These are phyloP conservation scores for Rhyacophila evoluta DNA, from an alignment of 2,888 invertebrate species.

Conservation along the genomic window DNA sequence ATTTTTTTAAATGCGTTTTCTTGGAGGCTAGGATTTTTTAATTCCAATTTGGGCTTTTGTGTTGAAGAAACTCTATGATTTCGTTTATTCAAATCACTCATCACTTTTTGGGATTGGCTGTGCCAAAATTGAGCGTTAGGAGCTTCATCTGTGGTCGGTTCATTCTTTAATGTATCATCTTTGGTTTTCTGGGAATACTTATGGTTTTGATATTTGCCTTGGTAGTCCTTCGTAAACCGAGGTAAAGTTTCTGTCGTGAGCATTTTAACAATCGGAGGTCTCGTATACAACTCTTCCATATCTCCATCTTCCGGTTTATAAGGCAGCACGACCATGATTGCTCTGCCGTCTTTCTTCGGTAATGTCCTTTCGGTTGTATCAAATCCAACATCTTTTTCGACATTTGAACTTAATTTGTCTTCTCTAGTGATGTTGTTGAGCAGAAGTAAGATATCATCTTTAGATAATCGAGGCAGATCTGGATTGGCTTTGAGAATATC, in stretches of 20 bases:
- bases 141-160: constrained; percentile 3
- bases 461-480: constrained; percentile 73
- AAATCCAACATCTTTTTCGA: neutral
- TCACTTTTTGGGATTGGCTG: constrained; percentile 36
- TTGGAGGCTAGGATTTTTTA: constrained; percentile 51
- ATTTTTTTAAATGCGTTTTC: constrained; percentile 54
- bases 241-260: constrained; percentile 57
- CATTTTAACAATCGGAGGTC: constrained; percentile 74
- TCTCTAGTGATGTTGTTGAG: constrained; percentile 74
- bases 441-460: constrained; percentile 76
- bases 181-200: constrained; percentile 57
- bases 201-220: constrained; percentile 57
- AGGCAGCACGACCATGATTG: constrained; percentile 77
- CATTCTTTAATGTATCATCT: constrained; percentile 48
- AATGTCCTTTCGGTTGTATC: neutral
- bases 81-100: constrained; percentile 39
- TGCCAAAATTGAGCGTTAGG: constrained; percentile 39
- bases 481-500: constrained; percentile 72
- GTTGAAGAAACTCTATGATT: constrained; percentile 23
- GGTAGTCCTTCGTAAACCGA: neutral
- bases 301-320: constrained; percentile 71
- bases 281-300: constrained; percentile 75
- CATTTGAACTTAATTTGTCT: constrained; percentile 61
- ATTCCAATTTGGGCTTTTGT: neutral
- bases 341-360: constrained; percentile 60